Base-by-base conservation (phyloP, 2,888 invertebrate genomes). In the Acleris literana region DNA sequence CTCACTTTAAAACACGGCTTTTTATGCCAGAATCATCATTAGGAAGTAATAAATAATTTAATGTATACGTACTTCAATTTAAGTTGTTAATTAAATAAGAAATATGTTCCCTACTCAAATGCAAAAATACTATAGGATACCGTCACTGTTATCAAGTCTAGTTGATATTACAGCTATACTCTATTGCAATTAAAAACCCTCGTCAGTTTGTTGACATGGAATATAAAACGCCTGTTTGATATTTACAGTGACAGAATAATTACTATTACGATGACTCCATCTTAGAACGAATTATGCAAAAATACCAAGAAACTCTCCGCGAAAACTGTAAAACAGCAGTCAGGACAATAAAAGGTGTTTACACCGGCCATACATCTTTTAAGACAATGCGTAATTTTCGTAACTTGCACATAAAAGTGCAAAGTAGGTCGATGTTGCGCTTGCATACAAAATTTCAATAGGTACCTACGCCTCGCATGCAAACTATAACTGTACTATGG, bases 371-470 rank as follows among this genome's bases (percentile, higher is more conserved):
- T 66, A 57, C 46, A 55, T 56, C 55, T 66, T 46, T 49, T 43
- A 20, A 61, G 52, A 66, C 66, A 66, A 66, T 66, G 57, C 56
- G 39, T 66, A 57, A 53, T 62, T 66, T 61, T 62, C 52, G 65
- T 22, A 66, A 57, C 46, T n/a, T 46, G 61, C 25, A 44, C 55
- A 56, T 65, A 56, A 61, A 66, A 62, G 22, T 66, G 58, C 57
- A 46, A 66, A 61, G 57, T 66, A 52, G 61, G 66, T 62, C 66
- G 55, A 46, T 52, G 52, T 44, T 62, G 17, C 46, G 25, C 39
- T 33, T 43, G 66, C 62, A 53, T 62, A 52, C 56, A 66, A 62
- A 66, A 46, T 46, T 66, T 46, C 29, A 51, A n/a, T n/a, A n/a
- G n/a, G 46, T 60, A 25, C 25, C 25, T 25, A 55, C 61, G 56